Evolutionary conservation across 2,113 vertebrate genomes (phyloP).

Genomic region (Fulica atra): DNA sequence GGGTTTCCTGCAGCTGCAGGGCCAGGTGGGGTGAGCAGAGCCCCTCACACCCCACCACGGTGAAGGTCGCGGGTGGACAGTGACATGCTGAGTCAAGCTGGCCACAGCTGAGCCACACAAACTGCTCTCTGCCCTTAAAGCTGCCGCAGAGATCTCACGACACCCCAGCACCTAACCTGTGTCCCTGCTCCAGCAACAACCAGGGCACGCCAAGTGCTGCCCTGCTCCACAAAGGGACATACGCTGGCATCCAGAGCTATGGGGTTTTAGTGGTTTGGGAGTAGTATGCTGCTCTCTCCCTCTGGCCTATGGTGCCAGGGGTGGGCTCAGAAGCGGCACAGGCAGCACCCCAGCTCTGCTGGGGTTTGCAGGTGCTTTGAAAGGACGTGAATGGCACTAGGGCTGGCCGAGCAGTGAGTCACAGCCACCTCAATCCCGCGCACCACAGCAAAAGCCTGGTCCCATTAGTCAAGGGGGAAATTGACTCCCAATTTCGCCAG

Average conservation of each 20-base stretch:
- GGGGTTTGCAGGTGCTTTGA: neutral
- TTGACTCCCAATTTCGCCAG: slow-evolving; percentile 14
- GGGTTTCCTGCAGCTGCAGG: neutral
- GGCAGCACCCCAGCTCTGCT: accelerated
- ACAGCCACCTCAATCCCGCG: slow-evolving; percentile 17
- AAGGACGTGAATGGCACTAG: neutral
- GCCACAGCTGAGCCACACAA: neutral
- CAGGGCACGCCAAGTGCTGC: accelerated
- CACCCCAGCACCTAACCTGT: accelerated
- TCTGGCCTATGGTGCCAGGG: accelerated
- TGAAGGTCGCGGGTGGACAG: accelerated
- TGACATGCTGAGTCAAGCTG: neutral
- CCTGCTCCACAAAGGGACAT: accelerated
- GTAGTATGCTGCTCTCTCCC: neutral
- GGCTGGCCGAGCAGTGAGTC: slow-evolving; percentile 17
- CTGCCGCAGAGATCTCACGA: accelerated
- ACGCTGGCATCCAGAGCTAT: neutral
- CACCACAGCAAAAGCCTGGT: neutral
- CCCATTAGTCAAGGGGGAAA: slow-evolving; percentile 62
- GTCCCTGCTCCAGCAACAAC: neutral
- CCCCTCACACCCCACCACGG: neutral
- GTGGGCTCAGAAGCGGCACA: accelerated
- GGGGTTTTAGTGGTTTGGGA: neutral
- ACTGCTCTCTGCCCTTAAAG: neutral
- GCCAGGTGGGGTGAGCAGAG: neutral